phyloP scores from a whole-genome alignment of 2,888 invertebrate species.

The Stenolophus ochropezus region DNA sequence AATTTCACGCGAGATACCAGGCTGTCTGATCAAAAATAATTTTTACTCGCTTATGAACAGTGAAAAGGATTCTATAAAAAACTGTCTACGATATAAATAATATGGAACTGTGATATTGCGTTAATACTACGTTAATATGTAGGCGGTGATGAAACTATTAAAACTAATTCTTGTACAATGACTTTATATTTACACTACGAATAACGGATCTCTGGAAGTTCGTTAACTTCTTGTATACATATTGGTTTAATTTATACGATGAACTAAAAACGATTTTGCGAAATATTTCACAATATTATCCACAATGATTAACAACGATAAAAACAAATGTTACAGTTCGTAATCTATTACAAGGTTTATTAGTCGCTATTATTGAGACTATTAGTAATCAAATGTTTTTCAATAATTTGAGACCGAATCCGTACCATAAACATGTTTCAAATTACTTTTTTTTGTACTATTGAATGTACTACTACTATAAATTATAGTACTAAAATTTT shows the following conservation, averaged over 20 bases:
- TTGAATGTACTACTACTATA: no score
- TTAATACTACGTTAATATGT: background rate
- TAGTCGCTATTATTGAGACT: background rate
- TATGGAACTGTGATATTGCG: background rate
- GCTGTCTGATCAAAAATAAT: constrained; percentile 26
- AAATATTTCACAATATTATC: constrained; percentile 31
- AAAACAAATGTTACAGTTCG: background rate
- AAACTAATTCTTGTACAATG: constrained; percentile 5
- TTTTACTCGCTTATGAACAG: background rate
- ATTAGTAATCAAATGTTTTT: no score
- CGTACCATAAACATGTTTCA: no score
- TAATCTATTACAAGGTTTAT: background rate
- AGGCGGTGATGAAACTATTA: background rate
- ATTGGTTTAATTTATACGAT: background rate
- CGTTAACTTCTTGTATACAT: background rate
- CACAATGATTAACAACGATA: background rate
- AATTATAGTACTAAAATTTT: no score
- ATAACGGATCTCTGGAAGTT: constrained; percentile 15
- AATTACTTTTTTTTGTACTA: no score
- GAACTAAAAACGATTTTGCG: constrained; percentile 8
- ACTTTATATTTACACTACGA: constrained; percentile 3
- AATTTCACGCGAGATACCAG: background rate
- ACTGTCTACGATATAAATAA: background rate
- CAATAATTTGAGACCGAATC: no score
- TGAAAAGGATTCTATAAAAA: constrained; percentile 3